Base-by-base conservation (phyloP, 2,113 vertebrate species). In the Lipotes vexillifer region DNA sequence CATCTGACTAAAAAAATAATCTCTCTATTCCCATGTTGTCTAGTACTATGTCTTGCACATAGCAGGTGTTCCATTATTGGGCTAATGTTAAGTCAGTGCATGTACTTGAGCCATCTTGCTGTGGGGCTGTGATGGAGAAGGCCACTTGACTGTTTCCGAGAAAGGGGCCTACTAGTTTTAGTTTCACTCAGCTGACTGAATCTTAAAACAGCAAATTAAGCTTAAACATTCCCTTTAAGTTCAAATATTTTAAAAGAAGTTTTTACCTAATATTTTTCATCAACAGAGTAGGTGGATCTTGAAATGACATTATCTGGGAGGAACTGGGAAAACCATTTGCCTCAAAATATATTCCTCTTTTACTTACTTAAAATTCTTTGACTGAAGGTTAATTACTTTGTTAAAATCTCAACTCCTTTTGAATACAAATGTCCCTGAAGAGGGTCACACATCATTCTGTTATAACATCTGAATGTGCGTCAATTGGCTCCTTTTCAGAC, bases 321-420 rank as follows among this genome's bases (percentile, higher is more conserved):
- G 20, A 80, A 65, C 8, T 87, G 7, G 68, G 71, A 66, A 94
- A 90, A 46, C 55, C 3, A 44, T 21, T 5, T 49, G 1, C 20
- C 65, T 83, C 57, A 74, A 89, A 88, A 44, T 88, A 61, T 21
- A 74, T 80, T 41, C 2, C 33, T 80, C 2, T 36, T 83, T 91
- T 89, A 38, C 68, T 74, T 36, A 77, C 27, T 87, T 93, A 84
- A 94, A 84, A 95, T 94, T 84, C 63, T 94, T 44, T 8, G 89
- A 38, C 5, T 49, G 13, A 81, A 86, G 4, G 8, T 59, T 59
- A 59, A 75, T 80, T 84, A 88, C 21, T 88, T 72, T 91, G 44
- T 52, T 86, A 84, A 85, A 89, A 3, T 63, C n/a, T 63, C 7
- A 36, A n/a, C 3, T 33, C 2, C 15, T 90, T 88, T 89, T 69